Conservation (phyloP, 2,113 vertebrate genomes). For the Epinephelus fuscoguttatus region DNA sequence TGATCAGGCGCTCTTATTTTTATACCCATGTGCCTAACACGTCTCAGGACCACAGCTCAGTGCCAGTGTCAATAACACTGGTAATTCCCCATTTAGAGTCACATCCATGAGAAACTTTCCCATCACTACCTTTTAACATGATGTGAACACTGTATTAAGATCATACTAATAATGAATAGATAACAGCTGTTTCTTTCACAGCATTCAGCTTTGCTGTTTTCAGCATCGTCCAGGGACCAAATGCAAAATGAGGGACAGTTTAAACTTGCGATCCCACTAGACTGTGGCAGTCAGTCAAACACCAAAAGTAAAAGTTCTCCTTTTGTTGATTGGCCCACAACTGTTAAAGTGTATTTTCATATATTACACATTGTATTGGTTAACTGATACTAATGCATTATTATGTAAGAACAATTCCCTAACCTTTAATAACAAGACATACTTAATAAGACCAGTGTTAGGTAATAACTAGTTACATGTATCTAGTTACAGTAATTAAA, state of each 20-base stretch:
- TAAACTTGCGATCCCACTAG: background rate
- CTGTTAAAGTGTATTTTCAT: no score
- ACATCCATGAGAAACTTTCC: background rate
- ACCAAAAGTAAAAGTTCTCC: no score
- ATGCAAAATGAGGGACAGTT: background rate
- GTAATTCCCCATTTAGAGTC: background rate
- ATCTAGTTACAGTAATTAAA: no score
- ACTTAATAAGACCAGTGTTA: no score
- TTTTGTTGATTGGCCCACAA: no score
- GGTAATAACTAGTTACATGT: no score
- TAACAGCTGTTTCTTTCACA: background rate
- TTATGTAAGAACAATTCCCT: no score
- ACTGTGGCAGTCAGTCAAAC: background rate
- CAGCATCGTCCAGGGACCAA: background rate
- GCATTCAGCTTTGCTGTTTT: background rate
- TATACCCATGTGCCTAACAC: no score
- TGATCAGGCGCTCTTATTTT: background rate
- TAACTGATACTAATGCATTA: no score
- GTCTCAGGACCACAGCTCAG: background rate
- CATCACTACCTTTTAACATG: background rate
- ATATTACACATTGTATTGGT: no score
- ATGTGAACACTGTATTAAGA: background rate
- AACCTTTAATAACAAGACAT: no score
- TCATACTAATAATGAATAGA: background rate
- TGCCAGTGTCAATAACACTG: background rate